Evolutionary conservation across 2,113 vertebrate genomes (phyloP), one percentile per base, ranked within the genome.

Genomic region (Microtus oregoni): DNA sequence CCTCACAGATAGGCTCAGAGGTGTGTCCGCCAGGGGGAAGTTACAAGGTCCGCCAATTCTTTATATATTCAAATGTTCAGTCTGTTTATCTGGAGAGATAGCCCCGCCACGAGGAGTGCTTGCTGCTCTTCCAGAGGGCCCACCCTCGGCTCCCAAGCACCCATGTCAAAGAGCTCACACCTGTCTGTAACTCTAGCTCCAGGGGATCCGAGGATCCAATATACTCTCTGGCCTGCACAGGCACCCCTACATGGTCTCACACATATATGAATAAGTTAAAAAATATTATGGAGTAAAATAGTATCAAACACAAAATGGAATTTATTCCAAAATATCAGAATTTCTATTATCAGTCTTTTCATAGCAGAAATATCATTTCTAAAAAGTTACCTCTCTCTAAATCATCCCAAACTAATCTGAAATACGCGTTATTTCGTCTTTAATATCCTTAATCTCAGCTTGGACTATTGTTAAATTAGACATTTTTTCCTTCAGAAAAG

Each of bases 401-500:
- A 70, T 41, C 92, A 92, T 55, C 47, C 55, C 44, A 24, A 77
- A 94, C 97, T 98, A 98, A 5, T 97, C 97, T 5, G 98, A 98
- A 96, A 99, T 98, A 61, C 98, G 98, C 41, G 95, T 97, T 61
- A 99, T 97, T 97, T 98, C 98, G 97, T 99, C 98, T 85, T 98
- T 98, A 75, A 98, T 94, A 90, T 98, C 92, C 87, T 98, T 98
- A 96, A 98, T 97, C 82, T 99, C 98, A 19, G 97, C 98, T 96
- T 97, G 98, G 70, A 98, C 97, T 90, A 94, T 94, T 17, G 98
- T 99, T 93, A 99, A 98, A 92, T 99, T 99, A n/a, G 95, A 86
- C 94, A 99, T 2, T 75, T 99, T 99, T 94, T 99, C 98, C 91
- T 98, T 99, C 22, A 99, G 97, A 96, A 99, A 97, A 76, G 97